Base-by-base conservation (phyloP, 2,113 vertebrate genomes). In the Zeus faber region DNA sequence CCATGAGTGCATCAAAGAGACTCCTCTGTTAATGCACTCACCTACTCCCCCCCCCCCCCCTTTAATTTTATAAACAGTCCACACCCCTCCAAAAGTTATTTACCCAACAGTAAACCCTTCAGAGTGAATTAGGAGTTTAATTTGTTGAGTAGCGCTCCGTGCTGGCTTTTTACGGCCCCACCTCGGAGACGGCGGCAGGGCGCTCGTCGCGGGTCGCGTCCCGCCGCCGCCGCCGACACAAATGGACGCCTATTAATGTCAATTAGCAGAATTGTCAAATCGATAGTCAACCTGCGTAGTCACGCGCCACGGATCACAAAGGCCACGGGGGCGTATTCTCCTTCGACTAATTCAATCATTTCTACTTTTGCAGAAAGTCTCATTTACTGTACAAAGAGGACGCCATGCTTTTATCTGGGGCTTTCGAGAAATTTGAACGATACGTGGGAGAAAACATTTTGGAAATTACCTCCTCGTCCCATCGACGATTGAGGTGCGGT, bases 71-170 rank as follows among this genome's bases (percentile, higher is more conserved):
- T n/a, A 49, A 23, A 69, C 50, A 22, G 60, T 53, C 65, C 39
- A 81, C 62, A 72, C 67, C 56, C 73, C 62, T 29, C n/a, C 56
- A 60, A 58, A 73, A 53, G 50, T 65, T 58, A 72, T 87, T 80
- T 71, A 79, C 74, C 75, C 53, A 76, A 75, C 70, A 74, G 62
- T 84, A 86, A 89, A 88, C 61, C 79, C 73, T 79, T 88, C 85
- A 77, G 54, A 47, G 54, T 84, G 83, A 86, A 74, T 86, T 71
- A 87, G 65, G 49, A 74, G 62, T 90, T 85, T 86, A 87, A 88
- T 89, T 84, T 81, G 70, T 76, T 82, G 84, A 88, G 85, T 85
- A 85, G 72, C 60, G 70, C 57, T 37, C 73, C 20, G 17, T 67
- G 58, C 43, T 18, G 43, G 54, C 51, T 52, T 71, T 86, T 85